A percentile compares a stretch with the other conserved stretches of the same genome.
phyloP scores from a whole-genome alignment of 2,113 vertebrate genomes.

The Caloenas nicobarica region DNA sequence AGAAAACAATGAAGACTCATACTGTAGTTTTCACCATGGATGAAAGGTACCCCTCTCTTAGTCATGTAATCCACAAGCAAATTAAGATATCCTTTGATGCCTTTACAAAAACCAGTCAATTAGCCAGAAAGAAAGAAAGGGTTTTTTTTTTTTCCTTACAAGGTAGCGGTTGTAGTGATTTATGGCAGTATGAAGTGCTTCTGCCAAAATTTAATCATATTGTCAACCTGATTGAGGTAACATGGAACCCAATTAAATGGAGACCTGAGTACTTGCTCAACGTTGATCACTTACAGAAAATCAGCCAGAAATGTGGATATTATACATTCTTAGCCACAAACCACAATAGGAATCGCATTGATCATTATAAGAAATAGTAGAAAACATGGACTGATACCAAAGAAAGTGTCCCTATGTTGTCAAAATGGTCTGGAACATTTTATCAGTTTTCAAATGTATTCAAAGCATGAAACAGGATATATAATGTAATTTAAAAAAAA shows the following conservation, averaged over 20 bases:
- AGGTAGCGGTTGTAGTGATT: neutral
- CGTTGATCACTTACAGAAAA: neutral
- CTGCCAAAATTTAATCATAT: neutral
- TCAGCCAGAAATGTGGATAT: neutral
- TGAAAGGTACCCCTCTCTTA: constrained; percentile 1
- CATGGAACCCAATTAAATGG: neutral
- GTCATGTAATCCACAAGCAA: neutral
- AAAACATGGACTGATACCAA: neutral
- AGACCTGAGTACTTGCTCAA: neutral
- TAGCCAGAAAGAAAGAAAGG: neutral
- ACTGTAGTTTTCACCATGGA: neutral
- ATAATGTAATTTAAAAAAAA: neutral
- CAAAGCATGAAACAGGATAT: neutral
- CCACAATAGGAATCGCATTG: neutral
- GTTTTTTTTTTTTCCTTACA: neutral
- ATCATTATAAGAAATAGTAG: neutral
- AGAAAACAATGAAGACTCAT: constrained; percentile 8
- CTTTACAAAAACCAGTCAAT: neutral
- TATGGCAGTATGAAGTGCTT: neutral
- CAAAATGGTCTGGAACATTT: neutral
- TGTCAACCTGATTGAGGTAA: neutral
- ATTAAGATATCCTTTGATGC: constrained; percentile 17
- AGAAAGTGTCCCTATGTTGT: neutral
- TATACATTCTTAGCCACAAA: neutral
- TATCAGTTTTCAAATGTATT: neutral